phyloP scores from a whole-genome alignment of 1,140 invertebrate genomes.

The Episyrphus balteatus region DNA sequence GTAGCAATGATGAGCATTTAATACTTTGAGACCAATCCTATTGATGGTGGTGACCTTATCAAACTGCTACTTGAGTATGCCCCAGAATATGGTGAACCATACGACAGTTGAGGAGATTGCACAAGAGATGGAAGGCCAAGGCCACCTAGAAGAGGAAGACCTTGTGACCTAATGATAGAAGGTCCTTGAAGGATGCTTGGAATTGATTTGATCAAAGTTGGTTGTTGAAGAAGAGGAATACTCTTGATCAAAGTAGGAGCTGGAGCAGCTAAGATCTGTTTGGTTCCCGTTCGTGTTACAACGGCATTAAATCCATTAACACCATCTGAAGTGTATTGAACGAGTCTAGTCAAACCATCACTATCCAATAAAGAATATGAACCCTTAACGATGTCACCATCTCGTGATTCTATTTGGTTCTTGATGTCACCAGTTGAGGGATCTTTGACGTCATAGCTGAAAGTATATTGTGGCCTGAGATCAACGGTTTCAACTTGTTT shows the following conservation, averaged over 20 bases:
- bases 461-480: slow-evolving; percentile 41
- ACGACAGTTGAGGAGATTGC: too few relatives aligned
- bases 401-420: slow-evolving; percentile 43
- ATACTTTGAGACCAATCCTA: too few relatives aligned
- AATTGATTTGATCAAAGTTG: too few relatives aligned
- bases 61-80: too few relatives aligned
- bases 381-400: slow-evolving; percentile 42
- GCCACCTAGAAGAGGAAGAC: too few relatives aligned
- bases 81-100: too few relatives aligned
- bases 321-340: slow-evolving; percentile 34
- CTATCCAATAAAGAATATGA: slow-evolving; percentile 28
- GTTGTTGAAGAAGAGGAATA: too few relatives aligned
- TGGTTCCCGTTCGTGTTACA: slow-evolving; percentile 32
- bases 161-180: too few relatives aligned
- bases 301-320: slow-evolving; percentile 34
- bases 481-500: slow-evolving; percentile 26
- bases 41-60: too few relatives aligned
- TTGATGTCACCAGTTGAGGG: slow-evolving; percentile 44
- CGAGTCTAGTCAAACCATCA: slow-evolving; percentile 29
- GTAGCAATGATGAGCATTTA: too few relatives aligned
- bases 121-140: too few relatives aligned
- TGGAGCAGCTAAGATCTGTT: slow-evolving; percentile 14
- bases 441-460: slow-evolving; percentile 41
- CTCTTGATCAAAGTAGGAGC: slow-evolving; percentile 2
- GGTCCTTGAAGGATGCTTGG: too few relatives aligned